Evolutionary conservation across 2,888 invertebrate genomes (phyloP).

Genomic region (Maniola hyperantus): DNA sequence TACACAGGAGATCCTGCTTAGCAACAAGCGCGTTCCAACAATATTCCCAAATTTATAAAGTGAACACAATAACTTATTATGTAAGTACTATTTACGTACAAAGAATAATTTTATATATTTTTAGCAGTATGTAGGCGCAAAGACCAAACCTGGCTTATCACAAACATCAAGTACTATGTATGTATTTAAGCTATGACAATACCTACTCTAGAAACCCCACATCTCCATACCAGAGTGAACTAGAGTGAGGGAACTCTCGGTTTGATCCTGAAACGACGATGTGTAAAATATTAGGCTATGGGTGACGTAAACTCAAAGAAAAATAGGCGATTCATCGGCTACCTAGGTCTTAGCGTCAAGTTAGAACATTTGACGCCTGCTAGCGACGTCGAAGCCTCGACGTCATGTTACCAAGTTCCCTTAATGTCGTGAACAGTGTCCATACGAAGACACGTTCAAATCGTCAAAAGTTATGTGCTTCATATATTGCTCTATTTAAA

Average conservation of each 20-base stretch:
- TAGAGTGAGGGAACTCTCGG: no score
- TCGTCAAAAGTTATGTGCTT: conserved; percentile 34
- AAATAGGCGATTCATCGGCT: no score
- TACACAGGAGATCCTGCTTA: not conserved
- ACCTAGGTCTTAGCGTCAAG: no score
- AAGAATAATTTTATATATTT: not conserved
- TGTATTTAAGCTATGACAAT: not conserved
- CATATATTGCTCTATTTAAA: conserved; percentile 37
- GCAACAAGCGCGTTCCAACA: conserved; percentile 4
- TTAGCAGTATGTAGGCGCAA: no score
- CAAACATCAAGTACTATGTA: not conserved
- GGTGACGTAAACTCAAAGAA: no score
- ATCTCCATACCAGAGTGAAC: conserved; percentile 26
- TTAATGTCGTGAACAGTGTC: no score
- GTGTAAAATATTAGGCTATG: no score
- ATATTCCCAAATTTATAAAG: not conserved
- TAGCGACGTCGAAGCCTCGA: no score
- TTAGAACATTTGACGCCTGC: no score
- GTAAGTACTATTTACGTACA: not conserved
- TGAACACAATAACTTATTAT: not conserved
- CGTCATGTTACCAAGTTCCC: no score
- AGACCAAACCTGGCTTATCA: not conserved
- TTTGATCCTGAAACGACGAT: no score
- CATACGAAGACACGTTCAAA: conserved; percentile 35
- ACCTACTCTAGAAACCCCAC: conserved; percentile 19